Base-by-base conservation (phyloP, 2,113 vertebrate genomes). In the Anser brachyrhynchus region DNA sequence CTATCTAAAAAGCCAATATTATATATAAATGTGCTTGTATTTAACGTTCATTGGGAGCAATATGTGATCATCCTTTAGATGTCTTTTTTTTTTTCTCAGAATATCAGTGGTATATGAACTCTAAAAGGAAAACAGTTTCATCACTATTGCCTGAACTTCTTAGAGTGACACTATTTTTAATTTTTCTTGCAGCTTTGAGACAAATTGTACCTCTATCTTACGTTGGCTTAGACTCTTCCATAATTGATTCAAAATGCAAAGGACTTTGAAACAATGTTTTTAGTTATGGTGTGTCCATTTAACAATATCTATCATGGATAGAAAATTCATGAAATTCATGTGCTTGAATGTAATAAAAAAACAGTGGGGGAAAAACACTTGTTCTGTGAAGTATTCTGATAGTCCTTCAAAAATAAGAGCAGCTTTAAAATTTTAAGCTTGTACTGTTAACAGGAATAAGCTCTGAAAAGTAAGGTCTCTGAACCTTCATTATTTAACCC, bases 1-100 rank as follows among this genome's bases (percentile, higher is more conserved):
- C 6, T 72, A 3, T 44, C 18, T 66, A 33, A 55, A 84, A 71
- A 84, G 4, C 1, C 1, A 31, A 1, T 10, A 5, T 46, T 49
- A 13, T 25, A 37, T 41, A 2, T 10, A 25, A 18, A 20, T 37
- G 3, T 33, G 11, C 5, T 77, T 41, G 31, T 14, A 26, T 80
- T 80, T 74, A 15, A 5, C 29, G 29, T 72, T 71, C 0, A 1
- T 8, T 86, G 37, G 13, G 11, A 7, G 11, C 0, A 0, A 1
- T 11, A 14, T n/a, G 6, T 2, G 4, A 43, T 33, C 8, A 26
- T 29, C 1, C 4, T 46, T 1, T 43, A 64, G 10, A 20, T 67
- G 9, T 54, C 3, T 84, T 92, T 26, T 25, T 84, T 35, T 92
- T 52, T 51, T 83, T 13, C 52, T 62, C 18, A 39, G 26, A 41